These are phyloP conservation scores for Leptatherina wallacei DNA, from an alignment of 2,797 vertebrate species.

Conservation along the genomic window DNA sequence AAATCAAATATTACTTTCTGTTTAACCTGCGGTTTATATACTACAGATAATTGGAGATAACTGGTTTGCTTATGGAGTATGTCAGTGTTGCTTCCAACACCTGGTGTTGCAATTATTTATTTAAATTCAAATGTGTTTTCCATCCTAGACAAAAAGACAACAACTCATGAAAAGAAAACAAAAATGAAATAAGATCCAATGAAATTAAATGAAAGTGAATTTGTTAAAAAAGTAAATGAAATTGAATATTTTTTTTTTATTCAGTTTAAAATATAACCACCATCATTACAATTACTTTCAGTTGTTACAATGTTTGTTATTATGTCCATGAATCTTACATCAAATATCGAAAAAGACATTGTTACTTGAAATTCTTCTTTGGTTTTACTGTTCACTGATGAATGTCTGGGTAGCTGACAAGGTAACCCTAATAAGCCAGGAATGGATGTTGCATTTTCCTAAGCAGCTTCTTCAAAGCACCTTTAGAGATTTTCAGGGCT, in stretches of 20 bases:
- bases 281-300: not conserved
- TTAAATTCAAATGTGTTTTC: conserved; percentile 51
- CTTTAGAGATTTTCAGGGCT: no score
- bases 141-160: conserved; percentile 9
- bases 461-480: no score
- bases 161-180: conserved; percentile 12
- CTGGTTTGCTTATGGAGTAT: conserved; percentile 40
- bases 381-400: not conserved
- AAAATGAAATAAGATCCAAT: not conserved
- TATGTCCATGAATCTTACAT: not conserved
- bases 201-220: no score
- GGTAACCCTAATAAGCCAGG: no score
- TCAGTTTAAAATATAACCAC: not conserved
- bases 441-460: no score
- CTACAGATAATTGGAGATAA: conserved; percentile 71
- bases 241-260: no score
- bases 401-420: not conserved
- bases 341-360: not conserved
- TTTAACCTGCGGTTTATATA: conserved; percentile 72
- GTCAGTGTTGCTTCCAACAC: conserved; percentile 45
- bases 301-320: not conserved
- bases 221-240: not conserved
- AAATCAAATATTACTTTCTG: conserved; percentile 62
- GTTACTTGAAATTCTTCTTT: not conserved
- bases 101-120: conserved; percentile 47